These are phyloP conservation scores for Drosophila pallidifrons DNA, from an alignment of 1,140 invertebrate species.

Conservation along the genomic window DNA sequence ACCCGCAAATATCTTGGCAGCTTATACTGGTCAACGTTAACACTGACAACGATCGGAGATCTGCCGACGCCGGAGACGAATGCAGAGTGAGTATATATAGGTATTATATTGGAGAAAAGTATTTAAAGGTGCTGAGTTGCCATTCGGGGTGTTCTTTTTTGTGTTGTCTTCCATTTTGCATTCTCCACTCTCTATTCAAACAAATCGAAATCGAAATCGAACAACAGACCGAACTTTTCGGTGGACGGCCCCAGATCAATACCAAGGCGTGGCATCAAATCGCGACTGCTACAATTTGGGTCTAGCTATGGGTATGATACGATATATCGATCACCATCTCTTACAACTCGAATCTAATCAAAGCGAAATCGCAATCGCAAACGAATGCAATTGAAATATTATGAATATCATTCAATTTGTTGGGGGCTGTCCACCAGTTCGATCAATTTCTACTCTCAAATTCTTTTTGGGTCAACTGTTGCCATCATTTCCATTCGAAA, in stretches of 20 bases:
- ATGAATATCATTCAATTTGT: conserved; percentile 85
- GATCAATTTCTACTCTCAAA: conserved; percentile 27
- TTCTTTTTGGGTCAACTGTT: conserved; percentile 38
- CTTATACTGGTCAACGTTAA: conserved; percentile 98
- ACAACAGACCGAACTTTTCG: conserved; percentile 86
- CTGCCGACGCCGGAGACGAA: conserved; percentile 97
- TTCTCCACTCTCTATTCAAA: conserved; percentile 9
- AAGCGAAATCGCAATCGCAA: conserved; percentile 34
- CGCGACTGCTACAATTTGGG: conserved; percentile 94
- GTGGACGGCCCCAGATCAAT: conserved; percentile 93
- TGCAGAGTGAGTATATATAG: conserved; percentile 92
- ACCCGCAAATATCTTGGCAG: conserved; percentile 97
- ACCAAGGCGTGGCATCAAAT: conserved; percentile 93
- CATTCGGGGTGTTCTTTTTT: conserved; percentile 19
- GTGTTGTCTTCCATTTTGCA: conserved; percentile 8
- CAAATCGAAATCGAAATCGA: conserved; percentile 8
- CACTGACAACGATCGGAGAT: conserved; percentile 98
- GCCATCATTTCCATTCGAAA: conserved; percentile 13
- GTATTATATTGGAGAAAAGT: neutral
- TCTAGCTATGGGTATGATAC: conserved; percentile 92
- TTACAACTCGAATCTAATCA: conserved; percentile 30
- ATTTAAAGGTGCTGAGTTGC: too few species aligned
- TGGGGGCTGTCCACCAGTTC: conserved; percentile 88
- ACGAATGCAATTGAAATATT: conserved; percentile 10
- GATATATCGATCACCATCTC: conserved; percentile 6